phyloP scores from a whole-genome alignment of 2,113 vertebrate species.

The Naja naja region DNA sequence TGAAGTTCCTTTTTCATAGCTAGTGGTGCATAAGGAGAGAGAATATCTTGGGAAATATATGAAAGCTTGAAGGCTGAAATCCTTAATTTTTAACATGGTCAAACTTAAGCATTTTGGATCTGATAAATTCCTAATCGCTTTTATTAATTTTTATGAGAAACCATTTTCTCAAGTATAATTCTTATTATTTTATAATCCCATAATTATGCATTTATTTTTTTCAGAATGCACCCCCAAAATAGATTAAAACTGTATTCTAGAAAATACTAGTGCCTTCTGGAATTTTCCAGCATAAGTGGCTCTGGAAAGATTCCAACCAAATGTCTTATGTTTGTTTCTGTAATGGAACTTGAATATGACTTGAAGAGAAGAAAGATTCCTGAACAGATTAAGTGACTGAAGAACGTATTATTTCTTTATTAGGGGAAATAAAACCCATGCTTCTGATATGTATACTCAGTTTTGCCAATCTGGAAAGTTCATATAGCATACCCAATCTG shows the following conservation, averaged over 20 bases:
- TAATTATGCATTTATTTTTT: not conserved
- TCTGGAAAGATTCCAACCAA: not conserved
- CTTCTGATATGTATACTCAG: not conserved
- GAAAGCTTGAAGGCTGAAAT: conserved; percentile 11
- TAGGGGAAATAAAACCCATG: not conserved
- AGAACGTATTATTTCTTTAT: not conserved
- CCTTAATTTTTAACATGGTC: not conserved
- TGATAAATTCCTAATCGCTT: not conserved
- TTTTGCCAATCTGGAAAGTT: not conserved
- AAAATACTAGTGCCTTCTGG: not conserved
- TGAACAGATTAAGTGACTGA: not conserved
- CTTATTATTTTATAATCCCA: not conserved
- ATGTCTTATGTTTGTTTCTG: not conserved
- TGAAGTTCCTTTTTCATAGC: conserved; percentile 5
- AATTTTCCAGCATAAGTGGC: not conserved
- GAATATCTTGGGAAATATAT: conserved; percentile 21
- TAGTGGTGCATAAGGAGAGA: conserved; percentile 11
- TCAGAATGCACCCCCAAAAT: not conserved
- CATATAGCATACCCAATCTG: not conserved
- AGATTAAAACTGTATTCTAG: not conserved
- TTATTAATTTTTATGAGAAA: not conserved
- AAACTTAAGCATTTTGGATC: not conserved
- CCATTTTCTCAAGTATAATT: not conserved
- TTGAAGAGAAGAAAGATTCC: not conserved
- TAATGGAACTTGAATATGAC: not conserved